Conservation (phyloP, 2,888 invertebrate species). For the Brassicogethes aeneus region DNA sequence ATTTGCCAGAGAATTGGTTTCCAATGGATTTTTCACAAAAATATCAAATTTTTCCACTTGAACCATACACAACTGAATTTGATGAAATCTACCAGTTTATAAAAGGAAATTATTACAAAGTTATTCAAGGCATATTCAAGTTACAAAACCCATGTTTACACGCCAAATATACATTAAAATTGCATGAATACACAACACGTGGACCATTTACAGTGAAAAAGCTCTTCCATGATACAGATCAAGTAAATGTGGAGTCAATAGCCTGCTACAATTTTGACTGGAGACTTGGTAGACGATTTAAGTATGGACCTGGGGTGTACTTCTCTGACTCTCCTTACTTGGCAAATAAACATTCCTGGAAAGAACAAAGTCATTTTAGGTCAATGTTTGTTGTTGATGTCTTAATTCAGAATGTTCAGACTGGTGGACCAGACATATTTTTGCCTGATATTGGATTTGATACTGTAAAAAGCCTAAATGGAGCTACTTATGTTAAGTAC, state of each 20-base stretch:
- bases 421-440: constrained; percentile 12
- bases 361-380: constrained; percentile 17
- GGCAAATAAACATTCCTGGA: constrained; percentile 25
- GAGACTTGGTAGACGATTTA: constrained; percentile 23
- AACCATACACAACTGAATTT: constrained; percentile 11
- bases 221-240: constrained; percentile 27
- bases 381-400: constrained; percentile 32
- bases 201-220: constrained; percentile 12
- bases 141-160: constrained; percentile 27
- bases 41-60: constrained; percentile 11
- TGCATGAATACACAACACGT: constrained; percentile 22
- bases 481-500: constrained; percentile 32
- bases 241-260: constrained; percentile 24
- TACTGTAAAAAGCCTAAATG: constrained; percentile 26
- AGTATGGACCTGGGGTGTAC: constrained; percentile 30
- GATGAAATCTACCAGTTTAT: constrained; percentile 4
- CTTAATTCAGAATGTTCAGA: constrained; percentile 21
- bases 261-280: constrained; percentile 28
- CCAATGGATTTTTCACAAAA: constrained; percentile 14
- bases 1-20: constrained; percentile 14
- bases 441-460: constrained; percentile 27
- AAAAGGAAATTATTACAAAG: constrained; percentile 8
- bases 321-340: constrained; percentile 25
- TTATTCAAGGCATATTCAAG: constrained; percentile 17
- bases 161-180: constrained; percentile 23